Evolutionary conservation across 2,113 vertebrate species (phyloP), one percentile per base, ranked within the genome.

Genomic region (Malurus alboscapulatus): DNA sequence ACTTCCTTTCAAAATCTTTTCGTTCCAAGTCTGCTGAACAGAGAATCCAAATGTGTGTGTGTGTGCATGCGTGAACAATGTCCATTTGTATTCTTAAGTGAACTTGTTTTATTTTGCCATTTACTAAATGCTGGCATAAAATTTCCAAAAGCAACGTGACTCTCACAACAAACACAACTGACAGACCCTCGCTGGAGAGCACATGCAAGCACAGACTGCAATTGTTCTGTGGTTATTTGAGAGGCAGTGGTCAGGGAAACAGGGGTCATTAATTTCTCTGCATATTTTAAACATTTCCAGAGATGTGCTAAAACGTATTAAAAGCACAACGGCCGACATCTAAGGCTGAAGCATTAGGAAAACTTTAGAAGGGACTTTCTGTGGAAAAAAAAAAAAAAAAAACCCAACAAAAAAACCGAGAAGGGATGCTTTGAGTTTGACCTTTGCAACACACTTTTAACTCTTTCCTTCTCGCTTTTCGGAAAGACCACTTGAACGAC

Each of bases 81-180:
- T 51, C 54, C 69, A 58, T 85, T 94, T 90, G 66, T 91, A 81
- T 90, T 79, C 88, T 53, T 42, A n/a, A 80, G 48, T 6, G 62
- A 94, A 57, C 86, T 78, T 54, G 67, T 87, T 93, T 92, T 87
- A 87, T 77, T 96, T 80, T 65, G 84, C 65, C 88, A 66, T 93
- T 91, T 90, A 78, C 58, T 84, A 91, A 90, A 96, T 7, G 68
- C 59, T 85, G 89, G 76, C 22, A 26, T 74, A 94, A 79, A 73
- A 95, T 88, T 88, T 93, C 90, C 83, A 55, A 7, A 90, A 97
- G 59, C 68, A 71, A 75, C 50, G 87, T 66, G 82, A 93, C 72
- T 95, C 94, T 92, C 94, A 88, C 92, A 95, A 93, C 68, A 95
- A 96, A 94, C 71, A 73, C 29, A 12, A 34, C 63, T 50, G 69